Evolutionary conservation across 2,888 invertebrate genomes (phyloP).

Genomic region (Caenorhabditis japonica): DNA sequence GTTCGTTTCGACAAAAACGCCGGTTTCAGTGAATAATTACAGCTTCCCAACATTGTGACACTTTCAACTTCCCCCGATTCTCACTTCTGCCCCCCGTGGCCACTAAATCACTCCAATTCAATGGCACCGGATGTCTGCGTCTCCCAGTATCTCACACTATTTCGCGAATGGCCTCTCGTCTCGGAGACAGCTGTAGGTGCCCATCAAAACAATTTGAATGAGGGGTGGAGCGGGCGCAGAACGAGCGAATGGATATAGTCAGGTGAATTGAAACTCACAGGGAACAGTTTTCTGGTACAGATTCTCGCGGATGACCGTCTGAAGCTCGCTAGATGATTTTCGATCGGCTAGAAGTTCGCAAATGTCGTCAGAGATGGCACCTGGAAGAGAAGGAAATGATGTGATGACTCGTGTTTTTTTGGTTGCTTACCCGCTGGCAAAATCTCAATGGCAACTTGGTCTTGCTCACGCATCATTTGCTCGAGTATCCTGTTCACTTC

Average conservation of each 20-base stretch:
- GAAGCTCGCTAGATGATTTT: constrained; percentile 79
- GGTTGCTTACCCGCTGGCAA: no score
- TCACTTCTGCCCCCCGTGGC: constrained; percentile 13
- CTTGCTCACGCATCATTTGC: constrained; percentile 51
- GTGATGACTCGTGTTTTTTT: no score
- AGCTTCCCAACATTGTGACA: constrained; percentile 32
- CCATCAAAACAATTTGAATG: constrained; percentile 32
- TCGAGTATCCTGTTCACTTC: constrained; percentile 57
- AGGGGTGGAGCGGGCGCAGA: constrained; percentile 10
- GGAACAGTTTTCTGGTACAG: constrained; percentile 82
- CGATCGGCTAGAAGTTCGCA: constrained; percentile 67
- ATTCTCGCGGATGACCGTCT: constrained; percentile 83
- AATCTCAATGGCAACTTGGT: constrained; percentile 64
- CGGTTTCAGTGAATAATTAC: constrained; percentile 29
- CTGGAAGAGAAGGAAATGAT: no score
- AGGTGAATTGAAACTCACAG: constrained; percentile 69
- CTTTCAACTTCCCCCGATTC: constrained; percentile 4
- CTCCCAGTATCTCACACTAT: constrained; percentile 25
- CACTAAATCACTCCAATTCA: constrained; percentile 46
- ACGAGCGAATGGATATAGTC: constrained; percentile 2
- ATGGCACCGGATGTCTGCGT: constrained; percentile 27
- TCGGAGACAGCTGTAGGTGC: constrained; percentile 33
- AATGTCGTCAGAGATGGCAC: constrained; percentile 65
- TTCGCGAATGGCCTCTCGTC: constrained; percentile 11
- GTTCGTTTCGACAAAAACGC: constrained; percentile 46